Conservation (phyloP, 2,888 invertebrate genomes). For the Lithosia quadra region DNA sequence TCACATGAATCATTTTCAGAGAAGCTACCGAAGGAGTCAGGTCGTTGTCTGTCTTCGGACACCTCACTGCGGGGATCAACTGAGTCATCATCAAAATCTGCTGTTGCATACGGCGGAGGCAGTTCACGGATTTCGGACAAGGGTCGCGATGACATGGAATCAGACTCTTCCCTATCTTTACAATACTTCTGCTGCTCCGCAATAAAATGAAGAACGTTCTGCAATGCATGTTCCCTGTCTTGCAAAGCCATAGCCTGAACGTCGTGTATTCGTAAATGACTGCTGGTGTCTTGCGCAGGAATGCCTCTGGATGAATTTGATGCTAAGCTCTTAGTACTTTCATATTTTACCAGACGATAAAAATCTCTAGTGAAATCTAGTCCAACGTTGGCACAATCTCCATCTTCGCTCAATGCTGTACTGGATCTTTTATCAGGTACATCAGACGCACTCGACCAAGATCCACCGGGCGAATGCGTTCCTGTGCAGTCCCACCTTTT, state of each 20-base stretch:
- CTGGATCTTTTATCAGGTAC: conserved; percentile 90
- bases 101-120: conserved; percentile 82
- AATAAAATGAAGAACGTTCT: conserved; percentile 91
- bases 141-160: conserved; percentile 85
- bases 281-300: conserved; percentile 84
- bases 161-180: conserved; percentile 86
- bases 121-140: conserved; percentile 87
- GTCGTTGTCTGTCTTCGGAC: conserved; percentile 80
- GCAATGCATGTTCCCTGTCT: conserved; percentile 90
- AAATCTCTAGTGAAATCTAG: conserved; percentile 93
- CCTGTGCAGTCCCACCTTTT: conserved; percentile 89
- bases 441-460: conserved; percentile 87
- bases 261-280: conserved; percentile 79
- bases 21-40: conserved; percentile 82
- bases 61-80: conserved; percentile 82
- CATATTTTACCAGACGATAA: conserved; percentile 93
- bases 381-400: conserved; percentile 89
- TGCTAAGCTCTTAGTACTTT: conserved; percentile 92
- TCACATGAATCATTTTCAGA: conserved; percentile 84
- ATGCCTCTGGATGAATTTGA: conserved; percentile 91
- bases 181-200: conserved; percentile 92
- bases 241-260: conserved; percentile 82
- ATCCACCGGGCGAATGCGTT: conserved; percentile 87
- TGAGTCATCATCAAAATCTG: conserved; percentile 82
- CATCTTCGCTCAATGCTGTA: conserved; percentile 90